These are phyloP conservation scores for Mastomys coucha DNA, from an alignment of 2,113 vertebrate genomes.

Conservation along the genomic window DNA sequence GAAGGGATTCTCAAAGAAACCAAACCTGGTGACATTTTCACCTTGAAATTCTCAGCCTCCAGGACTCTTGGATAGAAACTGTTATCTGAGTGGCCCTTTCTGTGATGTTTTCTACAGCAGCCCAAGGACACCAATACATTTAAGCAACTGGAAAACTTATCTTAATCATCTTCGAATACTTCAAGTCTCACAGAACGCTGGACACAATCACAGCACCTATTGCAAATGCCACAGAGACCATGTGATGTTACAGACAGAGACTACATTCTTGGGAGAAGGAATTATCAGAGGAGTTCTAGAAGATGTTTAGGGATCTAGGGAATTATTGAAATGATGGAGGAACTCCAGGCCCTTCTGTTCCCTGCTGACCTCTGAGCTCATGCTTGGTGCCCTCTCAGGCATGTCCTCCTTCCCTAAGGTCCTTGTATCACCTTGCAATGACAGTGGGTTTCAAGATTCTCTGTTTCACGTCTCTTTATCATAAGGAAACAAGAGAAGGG, in stretches of 20 bases:
- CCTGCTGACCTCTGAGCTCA: not conserved
- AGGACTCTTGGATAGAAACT: not conserved
- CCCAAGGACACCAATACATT: not conserved
- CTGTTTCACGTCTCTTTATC: constrained; percentile 38
- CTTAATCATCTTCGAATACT: not conserved
- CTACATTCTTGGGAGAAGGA: not conserved
- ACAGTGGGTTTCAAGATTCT: constrained; percentile 40
- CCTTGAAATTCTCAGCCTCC: not conserved
- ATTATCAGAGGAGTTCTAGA: not conserved
- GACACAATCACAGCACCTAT: not conserved
- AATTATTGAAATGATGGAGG: not conserved
- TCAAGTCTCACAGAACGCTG: constrained; percentile 3
- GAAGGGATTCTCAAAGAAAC: not conserved
- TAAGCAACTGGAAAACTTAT: not conserved
- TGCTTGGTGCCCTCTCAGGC: not conserved
- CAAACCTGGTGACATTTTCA: not conserved
- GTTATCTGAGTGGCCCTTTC: not conserved
- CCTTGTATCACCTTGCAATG: not conserved
- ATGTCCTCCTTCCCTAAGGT: not conserved
- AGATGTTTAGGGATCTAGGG: not conserved
- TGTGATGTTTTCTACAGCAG: not conserved
- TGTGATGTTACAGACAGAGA: not conserved
- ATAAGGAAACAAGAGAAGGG: constrained; percentile 32
- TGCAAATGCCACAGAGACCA: not conserved
- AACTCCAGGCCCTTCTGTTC: not conserved